A percentile compares a stretch with the other conserved stretches of the same genome.
phyloP scores from a whole-genome alignment of 2,888 invertebrate genomes.

The Caenorhabditis uteleia region DNA sequence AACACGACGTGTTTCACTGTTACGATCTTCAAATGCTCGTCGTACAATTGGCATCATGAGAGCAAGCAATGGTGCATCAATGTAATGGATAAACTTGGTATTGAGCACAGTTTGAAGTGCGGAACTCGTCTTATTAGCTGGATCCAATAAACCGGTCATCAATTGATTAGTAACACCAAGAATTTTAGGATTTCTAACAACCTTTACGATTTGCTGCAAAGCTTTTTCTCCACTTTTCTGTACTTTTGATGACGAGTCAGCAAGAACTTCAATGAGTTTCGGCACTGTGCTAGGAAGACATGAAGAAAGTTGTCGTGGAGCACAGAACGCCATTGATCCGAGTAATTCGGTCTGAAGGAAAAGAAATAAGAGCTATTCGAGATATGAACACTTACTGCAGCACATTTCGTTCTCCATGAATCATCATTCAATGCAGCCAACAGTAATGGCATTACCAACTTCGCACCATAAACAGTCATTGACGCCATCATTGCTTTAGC shows the following conservation, averaged over 20 bases:
- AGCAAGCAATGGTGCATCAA: slow-evolving; percentile 96
- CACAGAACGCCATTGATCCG: slow-evolving; percentile 96
- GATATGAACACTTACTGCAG: slow-evolving; percentile 54
- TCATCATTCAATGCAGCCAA: slow-evolving; percentile 93
- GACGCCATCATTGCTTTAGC: slow-evolving; percentile 82
- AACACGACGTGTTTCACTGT: slow-evolving; percentile 97
- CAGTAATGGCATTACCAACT: slow-evolving; percentile 90
- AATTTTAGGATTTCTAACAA: slow-evolving; percentile 97
- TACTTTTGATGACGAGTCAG: slow-evolving; percentile 83
- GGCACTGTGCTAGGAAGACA: slow-evolving; percentile 98
- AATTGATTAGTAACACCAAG: slow-evolving; percentile 70
- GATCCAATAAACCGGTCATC: slow-evolving; percentile 71
- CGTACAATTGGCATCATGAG: slow-evolving; percentile 99
- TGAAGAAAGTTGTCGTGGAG: slow-evolving; percentile 95
- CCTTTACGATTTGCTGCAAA: slow-evolving; percentile 91
- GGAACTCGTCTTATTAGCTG: slow-evolving; percentile 83
- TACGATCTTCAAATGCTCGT: slow-evolving; percentile 94
- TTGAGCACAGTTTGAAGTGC: slow-evolving; percentile 59
- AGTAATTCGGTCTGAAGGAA: slow-evolving; percentile 37
- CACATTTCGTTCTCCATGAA: slow-evolving; percentile 95
- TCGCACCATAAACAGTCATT: slow-evolving; percentile 94
- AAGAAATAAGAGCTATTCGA: too few relatives aligned
- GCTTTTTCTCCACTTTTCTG: slow-evolving; percentile 80
- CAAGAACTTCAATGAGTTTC: slow-evolving; percentile 91
- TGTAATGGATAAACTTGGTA: slow-evolving; percentile 92